Evolutionary conservation across 2,113 vertebrate species (phyloP), one percentile per base, ranked within the genome.

Genomic region (Macquaria australasica): DNA sequence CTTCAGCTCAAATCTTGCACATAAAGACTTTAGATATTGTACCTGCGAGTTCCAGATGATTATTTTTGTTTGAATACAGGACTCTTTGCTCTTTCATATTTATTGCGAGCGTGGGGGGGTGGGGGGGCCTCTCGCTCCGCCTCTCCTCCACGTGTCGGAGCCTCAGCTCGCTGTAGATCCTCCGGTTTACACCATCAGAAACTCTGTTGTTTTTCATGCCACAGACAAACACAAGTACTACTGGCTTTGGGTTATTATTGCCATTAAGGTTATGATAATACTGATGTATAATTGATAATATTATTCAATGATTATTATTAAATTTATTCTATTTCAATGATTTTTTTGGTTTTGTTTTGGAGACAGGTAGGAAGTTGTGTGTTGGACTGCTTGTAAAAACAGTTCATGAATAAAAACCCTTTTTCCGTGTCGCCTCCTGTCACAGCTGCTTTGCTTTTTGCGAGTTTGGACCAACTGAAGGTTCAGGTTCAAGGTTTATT

Each of bases 391-490:
- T 96, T 92, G 87, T 96, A 92, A 91, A 94, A 96, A 93, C 95
- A 94, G 94, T 95, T 96, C 96, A 95, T 89, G 90, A 97, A 97
- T 97, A 97, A 97, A 97, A 95, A 88, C 84, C 78, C 92, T 94
- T 96, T 91, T 95, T 96, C 91, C 92, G 95, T 94, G 95, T 95
- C 91, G 87, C 77, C 58, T 71, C 66, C 70, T 76, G 75, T 90
- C 23, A 62, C 25, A 2, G 48, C 31, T 80, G 45, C 15, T 85
- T 87, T 79, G n/a, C 23, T 41, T 45, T 45, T 12, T 2, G 25
- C 55, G 3, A 48, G 12, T 14, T 48, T 48, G 45, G 1, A 10
- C 41, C 43, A 12, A 39, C 39, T 39, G 39, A 39, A 39, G 39
- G 6, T 39, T 8, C 43, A 48, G 12, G 45, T 48, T 48, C 8